Evolutionary conservation across 2,888 invertebrate genomes (phyloP).

Genomic region (Orthonychiurus folsomi): DNA sequence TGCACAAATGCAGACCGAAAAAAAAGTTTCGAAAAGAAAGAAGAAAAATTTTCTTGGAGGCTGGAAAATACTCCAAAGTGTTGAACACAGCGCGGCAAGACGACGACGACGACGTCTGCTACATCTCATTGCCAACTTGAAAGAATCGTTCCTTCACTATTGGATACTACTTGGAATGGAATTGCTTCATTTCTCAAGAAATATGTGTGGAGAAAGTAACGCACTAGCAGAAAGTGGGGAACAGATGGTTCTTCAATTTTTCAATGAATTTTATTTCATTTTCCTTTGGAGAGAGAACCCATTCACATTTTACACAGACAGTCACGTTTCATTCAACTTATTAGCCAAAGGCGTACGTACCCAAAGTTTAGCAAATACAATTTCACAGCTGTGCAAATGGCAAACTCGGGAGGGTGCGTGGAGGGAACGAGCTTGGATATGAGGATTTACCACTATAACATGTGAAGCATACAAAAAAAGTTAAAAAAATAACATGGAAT

Average conservation of each 20-base stretch:
- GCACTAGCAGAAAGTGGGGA: slow-evolving; percentile 9
- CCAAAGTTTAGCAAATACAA: too few species aligned
- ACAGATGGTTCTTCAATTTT: slow-evolving; percentile 24
- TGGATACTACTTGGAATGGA: too few species aligned
- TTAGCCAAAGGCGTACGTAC: too few species aligned
- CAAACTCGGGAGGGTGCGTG: too few species aligned
- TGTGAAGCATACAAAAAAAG: too few species aligned
- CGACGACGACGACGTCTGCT: too few species aligned
- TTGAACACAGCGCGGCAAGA: neutral
- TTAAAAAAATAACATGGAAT: too few species aligned
- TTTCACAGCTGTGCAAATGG: too few species aligned
- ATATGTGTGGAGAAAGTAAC: neutral
- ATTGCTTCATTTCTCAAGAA: slow-evolving; percentile 27
- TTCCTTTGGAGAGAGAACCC: neutral
- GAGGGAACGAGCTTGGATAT: too few species aligned
- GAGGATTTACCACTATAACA: too few species aligned
- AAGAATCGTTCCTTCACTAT: too few species aligned
- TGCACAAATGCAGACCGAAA: neutral
- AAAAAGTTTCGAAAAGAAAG: neutral
- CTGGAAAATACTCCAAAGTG: neutral
- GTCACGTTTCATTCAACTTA: neutral
- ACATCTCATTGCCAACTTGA: too few species aligned
- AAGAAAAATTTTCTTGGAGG: slow-evolving; percentile 3
- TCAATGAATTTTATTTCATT: slow-evolving; percentile 16
- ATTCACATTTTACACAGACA: slow-evolving; percentile 7